Base-by-base conservation (phyloP, 1,140 invertebrate species). In the Chrysomallon squamiferum region DNA sequence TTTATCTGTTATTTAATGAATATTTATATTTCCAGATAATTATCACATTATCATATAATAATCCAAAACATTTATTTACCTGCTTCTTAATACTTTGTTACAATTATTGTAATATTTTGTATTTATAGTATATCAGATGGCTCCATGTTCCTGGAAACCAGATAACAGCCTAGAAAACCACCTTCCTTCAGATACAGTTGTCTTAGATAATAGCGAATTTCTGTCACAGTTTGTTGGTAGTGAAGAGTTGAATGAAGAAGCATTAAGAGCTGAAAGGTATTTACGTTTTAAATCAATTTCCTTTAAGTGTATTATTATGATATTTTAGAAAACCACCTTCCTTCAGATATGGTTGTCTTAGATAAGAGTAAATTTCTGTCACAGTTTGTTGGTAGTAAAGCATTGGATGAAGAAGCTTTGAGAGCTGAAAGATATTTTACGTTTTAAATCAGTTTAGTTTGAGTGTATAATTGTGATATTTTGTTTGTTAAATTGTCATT, bases 51-150 rank as follows among this genome's bases (percentile, higher is more conserved):
- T n/a, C n/a, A n/a, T n/a, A n/a, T n/a, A n/a, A n/a, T n/a, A n/a
- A n/a, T n/a, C n/a, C n/a, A n/a, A n/a, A n/a, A n/a, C n/a, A n/a
- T n/a, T n/a, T n/a, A n/a, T n/a, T n/a, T n/a, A n/a, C n/a, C n/a
- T n/a, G n/a, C n/a, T n/a, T n/a, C n/a, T n/a, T n/a, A n/a, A n/a
- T n/a, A n/a, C n/a, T n/a, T n/a, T n/a, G n/a, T n/a, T n/a, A n/a
- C n/a, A n/a, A n/a, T 38, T 15, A 38, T 38, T 38, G 15, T 15
- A 5, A 15, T 38, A 38, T 38, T 38, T 11, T 58, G n/a, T 65
- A n/a, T 56, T 49, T 66, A 4, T 62, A 81, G 77, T 81, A 52
- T 81, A 81, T 29, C 68, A 76, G 32, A 78, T 81, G 76, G 68
- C 76, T 0, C 79, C 79, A 27, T 41, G 76, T 33, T 78, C 77